Percentiles rank a stretch among this genome's conserved stretches.
These are phyloP conservation scores for Mamestra configurata DNA, from an alignment of 1,140 invertebrate genomes.

Conservation along the genomic window DNA sequence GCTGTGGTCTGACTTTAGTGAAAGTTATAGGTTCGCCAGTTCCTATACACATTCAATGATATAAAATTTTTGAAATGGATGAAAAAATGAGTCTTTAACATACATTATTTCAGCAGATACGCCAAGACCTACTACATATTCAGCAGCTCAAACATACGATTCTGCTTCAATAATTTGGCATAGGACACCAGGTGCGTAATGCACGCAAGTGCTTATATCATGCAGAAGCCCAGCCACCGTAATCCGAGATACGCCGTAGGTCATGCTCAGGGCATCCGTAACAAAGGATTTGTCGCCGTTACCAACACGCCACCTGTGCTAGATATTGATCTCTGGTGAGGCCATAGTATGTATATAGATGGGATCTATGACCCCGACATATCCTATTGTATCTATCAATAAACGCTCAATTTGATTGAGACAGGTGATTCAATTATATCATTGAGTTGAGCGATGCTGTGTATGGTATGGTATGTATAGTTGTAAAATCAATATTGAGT, in stretches of 20 bases:
- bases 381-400: slow-evolving; percentile 49
- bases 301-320: slow-evolving; percentile 19
- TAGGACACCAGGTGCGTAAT: slow-evolving; percentile 18
- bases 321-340: slow-evolving; percentile 19
- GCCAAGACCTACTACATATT: not conserved
- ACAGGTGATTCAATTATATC: slow-evolving; percentile 16
- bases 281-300: slow-evolving; percentile 44
- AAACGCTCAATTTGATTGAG: slow-evolving; percentile 30
- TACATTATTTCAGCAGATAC: too few relatives aligned
- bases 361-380: slow-evolving; percentile 25
- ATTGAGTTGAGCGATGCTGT: not conserved
- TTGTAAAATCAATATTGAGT: too few relatives aligned
- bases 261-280: slow-evolving; percentile 59
- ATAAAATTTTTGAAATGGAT: too few relatives aligned
- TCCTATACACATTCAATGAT: too few relatives aligned
- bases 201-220: slow-evolving; percentile 10
- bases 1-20: not conserved
- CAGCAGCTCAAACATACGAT: not conserved
- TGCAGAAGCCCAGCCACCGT: slow-evolving; percentile 42
- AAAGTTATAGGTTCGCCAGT: too few relatives aligned
- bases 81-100: too few relatives aligned
- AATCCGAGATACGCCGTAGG: slow-evolving; percentile 57
- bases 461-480: not conserved
- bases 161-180: not conserved
- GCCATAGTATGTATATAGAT: not conserved